Conservation (phyloP, 35 echinoderm and acorn worm genomes). For the Anneissia japonica region DNA sequence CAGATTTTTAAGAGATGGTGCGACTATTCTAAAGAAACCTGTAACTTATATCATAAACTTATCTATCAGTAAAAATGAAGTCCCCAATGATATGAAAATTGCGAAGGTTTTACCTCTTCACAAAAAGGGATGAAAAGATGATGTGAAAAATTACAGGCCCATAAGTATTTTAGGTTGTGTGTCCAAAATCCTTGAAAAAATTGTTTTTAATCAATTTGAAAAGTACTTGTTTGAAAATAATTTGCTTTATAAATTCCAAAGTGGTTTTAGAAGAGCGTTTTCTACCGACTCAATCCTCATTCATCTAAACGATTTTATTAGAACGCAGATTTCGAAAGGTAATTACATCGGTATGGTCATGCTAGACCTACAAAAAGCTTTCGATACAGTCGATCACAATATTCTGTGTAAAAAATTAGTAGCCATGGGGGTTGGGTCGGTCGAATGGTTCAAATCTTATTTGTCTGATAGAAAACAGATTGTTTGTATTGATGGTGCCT, state of each 20-base stretch:
- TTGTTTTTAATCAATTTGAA: conserved; percentile 18
- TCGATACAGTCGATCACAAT: conserved; percentile 31
- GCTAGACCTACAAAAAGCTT: conserved; percentile 28
- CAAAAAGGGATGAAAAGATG: too few relatives aligned
- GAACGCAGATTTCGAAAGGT: neutral
- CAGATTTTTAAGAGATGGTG: too few relatives aligned
- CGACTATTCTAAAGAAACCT: too few relatives aligned
- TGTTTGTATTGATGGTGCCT: neutral
- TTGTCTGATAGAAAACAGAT: neutral
- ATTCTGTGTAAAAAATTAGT: conserved; percentile 22
- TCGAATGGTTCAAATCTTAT: neutral
- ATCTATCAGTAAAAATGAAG: too few relatives aligned
- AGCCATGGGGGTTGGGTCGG: too few relatives aligned
- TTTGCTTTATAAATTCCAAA: neutral
- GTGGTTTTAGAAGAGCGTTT: conserved; percentile 11
- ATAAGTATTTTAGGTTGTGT: conserved; percentile 6
- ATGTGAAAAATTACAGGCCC: neutral
- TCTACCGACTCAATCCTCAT: conserved; percentile 22
- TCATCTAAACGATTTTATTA: conserved; percentile 25
- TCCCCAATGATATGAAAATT: too few relatives aligned
- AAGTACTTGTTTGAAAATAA: neutral
- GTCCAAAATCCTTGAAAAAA: conserved; percentile 27
- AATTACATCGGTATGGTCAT: conserved; percentile 14
- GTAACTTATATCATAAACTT: too few relatives aligned
- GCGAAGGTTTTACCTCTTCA: too few relatives aligned